Evolutionary conservation across 2,888 invertebrate genomes (phyloP), one percentile per base, ranked within the genome.

Genomic region (Achlya flavicornis): DNA sequence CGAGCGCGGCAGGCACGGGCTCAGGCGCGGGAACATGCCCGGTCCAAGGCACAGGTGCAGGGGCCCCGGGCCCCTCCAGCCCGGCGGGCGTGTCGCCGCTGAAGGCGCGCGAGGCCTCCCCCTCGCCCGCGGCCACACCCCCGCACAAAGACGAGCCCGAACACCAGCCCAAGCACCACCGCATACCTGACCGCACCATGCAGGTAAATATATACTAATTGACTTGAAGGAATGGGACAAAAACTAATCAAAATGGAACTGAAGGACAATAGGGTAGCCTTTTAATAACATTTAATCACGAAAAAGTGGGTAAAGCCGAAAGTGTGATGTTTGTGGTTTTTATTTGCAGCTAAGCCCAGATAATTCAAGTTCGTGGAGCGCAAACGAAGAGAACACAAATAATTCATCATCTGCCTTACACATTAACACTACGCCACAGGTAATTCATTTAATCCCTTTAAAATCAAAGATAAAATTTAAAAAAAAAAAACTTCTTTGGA

Each of bases 381-480:
- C 85, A 53, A 85, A 75, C 64, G 90, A 90, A 70, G 92, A 93
- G 63, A 85, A 76, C 72, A 78, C 88, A 64, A 79, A 86, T 71
- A 86, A 85, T 75, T 73, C 89, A 67, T 83, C 90, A 43, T 77
- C 88, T 63, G 90, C 92, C 14, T 86, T 93, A 61, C 92, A 93
- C 76, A 91, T 93, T 75, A 93, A 94, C 72, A 94, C 94, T n/a
- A 88, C 90, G 53, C 83, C 89, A 4, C 92, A 92, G 78, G 94
- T 94, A 68, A 41, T 41, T 38, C 0, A 38, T 38, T 7, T 3
- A 38, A 35, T 7, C 7, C 0, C 35, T 26, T 61, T 33, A 26
- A 26, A 26, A n/a, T n/a, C n/a, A n/a, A n/a, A n/a, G n/a, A n/a
- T n/a, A n/a, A n/a, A n/a, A n/a, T n/a, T n/a, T n/a, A n/a, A n/a